These are phyloP conservation scores for Streptopelia turtur DNA, from an alignment of 2,797 vertebrate species.

Conservation along the genomic window DNA sequence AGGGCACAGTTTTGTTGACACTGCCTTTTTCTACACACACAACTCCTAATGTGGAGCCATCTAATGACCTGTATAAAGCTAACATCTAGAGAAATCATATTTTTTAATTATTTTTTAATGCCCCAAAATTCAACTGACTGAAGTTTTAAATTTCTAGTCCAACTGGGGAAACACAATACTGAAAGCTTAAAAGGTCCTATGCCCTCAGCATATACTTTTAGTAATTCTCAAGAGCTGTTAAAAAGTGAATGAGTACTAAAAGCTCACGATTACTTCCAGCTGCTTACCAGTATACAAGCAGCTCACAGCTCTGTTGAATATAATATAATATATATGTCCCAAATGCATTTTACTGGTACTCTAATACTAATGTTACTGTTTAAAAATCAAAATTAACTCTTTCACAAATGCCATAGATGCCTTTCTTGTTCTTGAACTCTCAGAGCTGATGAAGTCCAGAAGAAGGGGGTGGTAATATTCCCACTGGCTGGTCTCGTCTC, in stretches of 20 bases:
- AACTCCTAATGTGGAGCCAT: background rate
- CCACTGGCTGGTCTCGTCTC: background rate
- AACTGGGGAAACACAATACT: background rate
- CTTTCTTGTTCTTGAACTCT: background rate
- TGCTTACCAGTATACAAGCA: background rate
- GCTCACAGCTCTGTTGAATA: background rate
- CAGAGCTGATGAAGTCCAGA: background rate
- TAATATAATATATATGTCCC: background rate
- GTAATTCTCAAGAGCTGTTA: background rate
- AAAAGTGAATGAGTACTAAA: background rate
- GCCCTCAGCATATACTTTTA: background rate
- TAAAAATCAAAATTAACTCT: background rate
- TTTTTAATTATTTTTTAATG: background rate
- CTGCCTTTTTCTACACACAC: background rate
- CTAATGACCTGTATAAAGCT: background rate
- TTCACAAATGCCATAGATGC: background rate
- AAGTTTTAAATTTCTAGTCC: background rate
- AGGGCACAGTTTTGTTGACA: background rate
- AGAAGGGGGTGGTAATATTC: background rate
- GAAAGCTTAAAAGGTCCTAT: background rate
- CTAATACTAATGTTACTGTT: background rate
- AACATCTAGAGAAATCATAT: background rate
- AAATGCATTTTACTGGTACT: background rate
- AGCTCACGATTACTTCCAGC: background rate
- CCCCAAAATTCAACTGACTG: background rate